These are phyloP conservation scores for Furcifer pardalis DNA, from an alignment of 2,797 vertebrate species.

Conservation along the genomic window DNA sequence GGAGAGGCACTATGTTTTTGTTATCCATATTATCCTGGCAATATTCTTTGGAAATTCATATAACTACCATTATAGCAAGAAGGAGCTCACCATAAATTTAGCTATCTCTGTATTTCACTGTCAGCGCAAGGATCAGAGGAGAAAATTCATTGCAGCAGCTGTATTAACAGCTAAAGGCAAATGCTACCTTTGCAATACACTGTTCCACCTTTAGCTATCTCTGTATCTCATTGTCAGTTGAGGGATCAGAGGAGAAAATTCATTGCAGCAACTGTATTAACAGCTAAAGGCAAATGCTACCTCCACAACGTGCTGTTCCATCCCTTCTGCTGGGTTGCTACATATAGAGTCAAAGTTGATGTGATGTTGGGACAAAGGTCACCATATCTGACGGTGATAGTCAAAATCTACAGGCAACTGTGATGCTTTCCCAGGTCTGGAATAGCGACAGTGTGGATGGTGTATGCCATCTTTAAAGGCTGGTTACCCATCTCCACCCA, in stretches of 20 bases:
- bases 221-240: too few relatives aligned
- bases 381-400: too few relatives aligned
- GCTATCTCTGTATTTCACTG: constrained; percentile 23
- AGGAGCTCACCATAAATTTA: not conserved
- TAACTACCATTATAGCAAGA: constrained; percentile 18
- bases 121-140: constrained; percentile 6
- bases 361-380: too few relatives aligned
- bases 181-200: not conserved
- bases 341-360: not conserved
- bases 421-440: too few relatives aligned
- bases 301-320: not conserved
- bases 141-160: constrained; percentile 1
- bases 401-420: too few relatives aligned
- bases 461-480: too few relatives aligned
- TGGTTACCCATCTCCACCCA: too few relatives aligned
- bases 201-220: too few relatives aligned
- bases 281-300: not conserved
- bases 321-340: not conserved
- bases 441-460: too few relatives aligned
- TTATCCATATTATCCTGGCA: constrained; percentile 13
- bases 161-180: not conserved
- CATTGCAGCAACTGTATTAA: not conserved
- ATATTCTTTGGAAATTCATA: constrained; percentile 21
- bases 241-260: too few relatives aligned
- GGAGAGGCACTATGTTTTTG: not conserved